These are phyloP conservation scores for Actenoides hombroni DNA, from an alignment of 2,113 vertebrate species.

Conservation along the genomic window DNA sequence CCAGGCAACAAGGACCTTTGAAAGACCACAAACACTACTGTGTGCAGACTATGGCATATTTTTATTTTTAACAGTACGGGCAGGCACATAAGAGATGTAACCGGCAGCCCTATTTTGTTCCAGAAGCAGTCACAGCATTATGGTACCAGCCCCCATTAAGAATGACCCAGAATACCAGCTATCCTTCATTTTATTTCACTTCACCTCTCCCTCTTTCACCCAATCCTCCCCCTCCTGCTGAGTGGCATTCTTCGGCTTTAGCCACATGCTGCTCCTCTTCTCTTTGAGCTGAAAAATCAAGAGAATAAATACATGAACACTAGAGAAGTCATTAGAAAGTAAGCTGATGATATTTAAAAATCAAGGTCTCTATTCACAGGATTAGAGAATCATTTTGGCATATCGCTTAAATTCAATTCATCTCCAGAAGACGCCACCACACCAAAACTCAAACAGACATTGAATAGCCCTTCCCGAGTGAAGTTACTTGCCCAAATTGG, in stretches of 20 bases:
- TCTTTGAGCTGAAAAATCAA: constrained; percentile 43
- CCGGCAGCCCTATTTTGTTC: not conserved
- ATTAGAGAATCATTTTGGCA: not conserved
- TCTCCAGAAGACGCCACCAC: not conserved
- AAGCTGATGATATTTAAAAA: not conserved
- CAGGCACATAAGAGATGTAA: not conserved
- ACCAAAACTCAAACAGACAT: not conserved
- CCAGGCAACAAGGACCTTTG: not conserved
- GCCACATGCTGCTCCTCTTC: not conserved
- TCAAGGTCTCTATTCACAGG: not conserved
- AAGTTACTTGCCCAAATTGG: not conserved
- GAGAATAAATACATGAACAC: not conserved
- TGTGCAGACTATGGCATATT: not conserved
- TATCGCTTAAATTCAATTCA: not conserved
- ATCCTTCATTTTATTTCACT: constrained; percentile 7
- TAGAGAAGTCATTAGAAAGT: not conserved
- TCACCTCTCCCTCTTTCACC: not conserved
- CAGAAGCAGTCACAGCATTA: not conserved
- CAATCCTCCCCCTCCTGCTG: not conserved
- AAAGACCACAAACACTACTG: not conserved
- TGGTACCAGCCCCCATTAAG: not conserved
- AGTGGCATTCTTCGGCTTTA: not conserved
- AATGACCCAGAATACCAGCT: not conserved
- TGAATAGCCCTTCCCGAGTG: not conserved
- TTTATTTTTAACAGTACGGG: constrained; percentile 18